These are phyloP conservation scores for Hedya salicella DNA, from an alignment of 2,888 invertebrate genomes.

Conservation along the genomic window DNA sequence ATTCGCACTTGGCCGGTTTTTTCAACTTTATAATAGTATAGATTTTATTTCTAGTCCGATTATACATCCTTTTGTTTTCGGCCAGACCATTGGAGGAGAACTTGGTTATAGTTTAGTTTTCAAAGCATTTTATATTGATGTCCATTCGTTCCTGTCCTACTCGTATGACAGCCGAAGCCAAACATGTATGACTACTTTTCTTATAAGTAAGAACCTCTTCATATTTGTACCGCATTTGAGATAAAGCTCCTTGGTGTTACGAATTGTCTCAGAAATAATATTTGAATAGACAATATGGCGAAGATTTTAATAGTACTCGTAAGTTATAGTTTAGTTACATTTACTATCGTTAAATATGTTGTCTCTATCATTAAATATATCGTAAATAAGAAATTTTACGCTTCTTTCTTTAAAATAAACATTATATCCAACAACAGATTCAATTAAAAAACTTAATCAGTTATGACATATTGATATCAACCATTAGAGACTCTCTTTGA, in stretches of 20 bases:
- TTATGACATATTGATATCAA: too few relatives aligned
- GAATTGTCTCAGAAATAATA: neutral
- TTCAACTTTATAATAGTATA: too few relatives aligned
- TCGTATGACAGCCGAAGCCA: conserved; percentile 59
- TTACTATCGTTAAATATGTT: too few relatives aligned
- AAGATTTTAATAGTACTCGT: conserved; percentile 26
- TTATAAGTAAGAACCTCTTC: conserved; percentile 65
- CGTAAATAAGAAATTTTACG: too few relatives aligned
- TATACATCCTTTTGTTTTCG: conserved; percentile 78
- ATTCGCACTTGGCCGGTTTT: too few relatives aligned
- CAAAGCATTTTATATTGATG: conserved; percentile 63
- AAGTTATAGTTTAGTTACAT: conserved; percentile 6
- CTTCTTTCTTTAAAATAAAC: too few relatives aligned
- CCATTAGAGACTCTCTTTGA: too few relatives aligned
- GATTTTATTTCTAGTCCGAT: conserved; percentile 56
- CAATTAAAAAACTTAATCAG: too few relatives aligned
- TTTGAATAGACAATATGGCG: conserved; percentile 23
- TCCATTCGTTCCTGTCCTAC: conserved; percentile 61
- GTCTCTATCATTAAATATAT: too few relatives aligned
- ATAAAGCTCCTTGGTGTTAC: conserved; percentile 47
- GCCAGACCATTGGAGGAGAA: conserved; percentile 64
- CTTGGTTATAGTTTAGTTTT: conserved; percentile 69
- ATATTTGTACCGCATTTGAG: conserved; percentile 58
- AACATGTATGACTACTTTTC: too few relatives aligned
- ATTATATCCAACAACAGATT: too few relatives aligned